Conservation (phyloP, 2,888 invertebrate species). For the Mayetiola destructor region DNA sequence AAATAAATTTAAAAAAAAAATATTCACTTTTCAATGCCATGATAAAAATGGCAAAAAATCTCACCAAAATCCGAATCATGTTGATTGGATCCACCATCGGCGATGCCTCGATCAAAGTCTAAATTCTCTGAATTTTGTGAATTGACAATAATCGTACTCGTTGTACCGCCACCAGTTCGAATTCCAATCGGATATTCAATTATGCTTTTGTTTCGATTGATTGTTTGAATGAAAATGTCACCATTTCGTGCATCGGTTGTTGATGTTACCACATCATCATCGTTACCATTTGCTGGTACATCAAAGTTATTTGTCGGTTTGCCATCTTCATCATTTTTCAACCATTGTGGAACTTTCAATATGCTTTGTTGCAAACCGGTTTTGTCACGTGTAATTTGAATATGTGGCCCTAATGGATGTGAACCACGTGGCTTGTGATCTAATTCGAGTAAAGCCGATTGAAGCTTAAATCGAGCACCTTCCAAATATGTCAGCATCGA, state of each 20-base stretch:
- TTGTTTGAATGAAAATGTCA: conserved; percentile 25
- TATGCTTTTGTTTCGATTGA: conserved; percentile 27
- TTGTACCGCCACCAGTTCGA: not conserved
- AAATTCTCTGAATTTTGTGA: conserved; percentile 18
- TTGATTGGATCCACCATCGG: conserved; percentile 71
- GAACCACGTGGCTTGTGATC: conserved; percentile 62
- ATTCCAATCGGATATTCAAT: conserved; percentile 25
- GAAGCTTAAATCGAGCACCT: conserved; percentile 77
- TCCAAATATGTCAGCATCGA: conserved; percentile 86
- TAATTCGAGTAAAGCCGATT: conserved; percentile 64
- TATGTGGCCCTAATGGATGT: conserved; percentile 73
- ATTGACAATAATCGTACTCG: not conserved
- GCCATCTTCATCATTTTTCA: conserved; percentile 32
- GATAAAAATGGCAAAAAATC: conserved; percentile 19
- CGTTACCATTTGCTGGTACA: conserved; percentile 18
- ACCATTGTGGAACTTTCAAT: conserved; percentile 49
- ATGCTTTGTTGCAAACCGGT: conserved; percentile 78
- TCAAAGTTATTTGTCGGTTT: conserved; percentile 18
- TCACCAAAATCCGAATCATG: conserved; percentile 73
- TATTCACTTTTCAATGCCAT: not conserved
- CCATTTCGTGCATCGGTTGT: conserved; percentile 26
- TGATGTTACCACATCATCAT: conserved; percentile 16
- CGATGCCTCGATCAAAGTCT: conserved; percentile 32
- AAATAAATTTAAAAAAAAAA: not conserved
- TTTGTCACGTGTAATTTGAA: conserved; percentile 76